Base-by-base conservation (phyloP, 2,888 invertebrate species). In the Limenitis arthemis region DNA sequence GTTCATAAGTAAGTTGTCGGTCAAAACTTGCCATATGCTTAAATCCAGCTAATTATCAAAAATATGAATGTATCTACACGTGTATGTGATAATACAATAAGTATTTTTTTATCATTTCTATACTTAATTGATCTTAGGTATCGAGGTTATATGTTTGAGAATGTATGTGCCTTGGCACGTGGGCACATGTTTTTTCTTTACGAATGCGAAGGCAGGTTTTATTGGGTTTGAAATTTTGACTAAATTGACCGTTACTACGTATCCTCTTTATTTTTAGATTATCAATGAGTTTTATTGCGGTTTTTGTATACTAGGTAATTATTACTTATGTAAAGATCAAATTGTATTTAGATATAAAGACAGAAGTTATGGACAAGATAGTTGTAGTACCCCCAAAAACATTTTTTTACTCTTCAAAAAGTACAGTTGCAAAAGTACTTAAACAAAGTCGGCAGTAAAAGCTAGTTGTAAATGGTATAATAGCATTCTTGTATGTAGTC, bases 81-180 rank as follows among this genome's bases (percentile, higher is more conserved):
- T n/a, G 28, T 20, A 7, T n/a, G 5, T 44, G 9, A 33, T 5
- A 31, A 32, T 20, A 12, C 5, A n/a, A n/a, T n/a, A n/a, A 33
- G 36, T 4, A 30, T 31, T 5, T 8, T 46, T 36, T 30, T 44
- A 30, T 34, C 50, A 51, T 46, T 51, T 51, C 44, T 46, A 39
- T 34, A n/a, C 12, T 28, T 33, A 12, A 8, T 12, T 34, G 38
- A 11, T 50, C 50, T 51, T 36, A 51, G 50, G 50, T 33, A 8
- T 40, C 20, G 44, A 46, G 50, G 50, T 40, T 51, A 44, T 51
- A 51, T 46, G 39, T 51, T 11, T 44, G 20, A 20, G 51, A 52
- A 56, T 69, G 66, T 70, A 67, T 72, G 61, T 67, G 66, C 68
- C 65, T 65, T 69, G 77, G 79, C 80, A 80, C 80, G 80, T 81